Conservation (phyloP, 1,140 invertebrate genomes). For the Drosophila bipectinata region DNA sequence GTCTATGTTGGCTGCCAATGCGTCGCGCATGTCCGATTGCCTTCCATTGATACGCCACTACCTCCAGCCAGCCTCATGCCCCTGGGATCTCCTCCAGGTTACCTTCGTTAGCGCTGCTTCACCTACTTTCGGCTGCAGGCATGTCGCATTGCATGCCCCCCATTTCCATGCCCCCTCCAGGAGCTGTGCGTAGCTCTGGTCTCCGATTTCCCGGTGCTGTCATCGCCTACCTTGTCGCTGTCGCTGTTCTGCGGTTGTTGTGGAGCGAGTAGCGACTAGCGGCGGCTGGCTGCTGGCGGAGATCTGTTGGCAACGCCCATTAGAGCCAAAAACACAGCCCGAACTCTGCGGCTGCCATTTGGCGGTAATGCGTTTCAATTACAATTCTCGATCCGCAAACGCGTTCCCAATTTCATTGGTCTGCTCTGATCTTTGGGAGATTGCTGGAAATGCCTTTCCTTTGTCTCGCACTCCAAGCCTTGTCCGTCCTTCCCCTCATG, state of each 20-base stretch:
- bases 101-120: slow-evolving; percentile 60
- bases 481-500: not conserved
- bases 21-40: slow-evolving; percentile 73
- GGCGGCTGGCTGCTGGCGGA: slow-evolving; percentile 6
- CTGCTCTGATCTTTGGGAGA: slow-evolving; percentile 55
- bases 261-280: not conserved
- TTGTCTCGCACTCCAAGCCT: slow-evolving; percentile 10
- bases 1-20: slow-evolving; percentile 66
- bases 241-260: slow-evolving; percentile 29
- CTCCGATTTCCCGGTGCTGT: slow-evolving; percentile 65
- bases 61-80: not conserved
- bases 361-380: slow-evolving; percentile 75
- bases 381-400: slow-evolving; percentile 41
- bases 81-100: not conserved
- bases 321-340: slow-evolving; percentile 46
- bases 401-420: slow-evolving; percentile 67
- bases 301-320: slow-evolving; percentile 68
- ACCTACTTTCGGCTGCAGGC: slow-evolving; percentile 66
- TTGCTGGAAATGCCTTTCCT: slow-evolving; percentile 27
- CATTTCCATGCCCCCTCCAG: not conserved
- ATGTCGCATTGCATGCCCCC: slow-evolving; percentile 33
- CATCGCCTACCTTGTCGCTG: slow-evolving; percentile 70
- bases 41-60: slow-evolving; percentile 65
- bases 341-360: slow-evolving; percentile 53
- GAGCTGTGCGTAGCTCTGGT: slow-evolving; percentile 38